phyloP scores from a whole-genome alignment of 2,113 vertebrate genomes.

The Coryphaenoides rupestris region DNA sequence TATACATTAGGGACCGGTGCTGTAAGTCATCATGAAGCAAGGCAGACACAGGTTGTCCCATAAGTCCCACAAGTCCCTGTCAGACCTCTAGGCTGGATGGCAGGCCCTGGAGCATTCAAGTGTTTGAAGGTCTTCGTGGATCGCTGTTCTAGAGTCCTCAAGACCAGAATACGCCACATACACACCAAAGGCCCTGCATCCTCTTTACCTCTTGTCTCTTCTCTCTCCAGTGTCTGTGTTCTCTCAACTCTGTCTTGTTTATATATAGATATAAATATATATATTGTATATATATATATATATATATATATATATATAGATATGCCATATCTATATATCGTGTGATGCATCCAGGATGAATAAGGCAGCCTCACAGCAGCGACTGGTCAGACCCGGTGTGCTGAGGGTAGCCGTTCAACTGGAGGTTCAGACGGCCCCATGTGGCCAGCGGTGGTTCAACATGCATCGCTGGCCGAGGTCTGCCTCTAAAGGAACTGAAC shows the following conservation, averaged over 20 bases:
- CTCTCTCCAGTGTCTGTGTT: slow-evolving; percentile 25
- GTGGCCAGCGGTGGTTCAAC: too few species aligned
- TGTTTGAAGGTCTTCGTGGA: slow-evolving; percentile 54
- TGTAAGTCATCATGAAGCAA: too few species aligned
- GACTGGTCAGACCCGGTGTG: slow-evolving; percentile 1
- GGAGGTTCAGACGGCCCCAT: neutral
- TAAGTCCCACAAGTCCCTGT: too few species aligned
- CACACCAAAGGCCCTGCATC: slow-evolving; percentile 12
- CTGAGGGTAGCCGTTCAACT: neutral
- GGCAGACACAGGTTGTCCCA: too few species aligned
- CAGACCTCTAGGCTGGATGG: neutral
- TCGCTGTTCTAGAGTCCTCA: slow-evolving; percentile 32
- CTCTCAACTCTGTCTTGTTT: slow-evolving; percentile 25
- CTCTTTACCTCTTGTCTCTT: slow-evolving; percentile 27
- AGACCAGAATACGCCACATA: slow-evolving; percentile 36
- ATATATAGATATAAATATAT: too few species aligned
- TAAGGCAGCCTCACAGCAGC: slow-evolving; percentile 59
- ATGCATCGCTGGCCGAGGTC: too few species aligned
- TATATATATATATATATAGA: too few species aligned
- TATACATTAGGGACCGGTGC: too few species aligned
- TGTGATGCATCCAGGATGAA: slow-evolving; percentile 49
- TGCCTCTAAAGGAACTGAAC: neutral
- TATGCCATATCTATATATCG: slow-evolving; percentile 14
- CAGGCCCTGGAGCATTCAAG: slow-evolving; percentile 26
- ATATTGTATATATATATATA: slow-evolving; percentile 9